phyloP scores from a whole-genome alignment of 2,797 vertebrate genomes.

The Girardinus metallicus region DNA sequence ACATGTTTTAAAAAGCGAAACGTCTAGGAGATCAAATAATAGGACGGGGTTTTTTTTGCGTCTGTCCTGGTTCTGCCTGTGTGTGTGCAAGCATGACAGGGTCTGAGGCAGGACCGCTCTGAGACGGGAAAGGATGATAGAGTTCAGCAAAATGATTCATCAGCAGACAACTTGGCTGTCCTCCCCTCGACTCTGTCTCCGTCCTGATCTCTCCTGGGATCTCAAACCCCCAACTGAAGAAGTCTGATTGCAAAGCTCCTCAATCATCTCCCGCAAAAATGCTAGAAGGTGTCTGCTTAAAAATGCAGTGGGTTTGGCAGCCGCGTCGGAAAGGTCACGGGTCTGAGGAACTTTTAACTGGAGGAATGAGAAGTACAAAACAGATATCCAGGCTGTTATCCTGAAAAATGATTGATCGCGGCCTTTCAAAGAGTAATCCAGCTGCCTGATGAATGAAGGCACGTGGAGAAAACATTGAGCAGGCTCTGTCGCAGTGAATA shows the following conservation, averaged over 20 bases:
- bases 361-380: conserved; percentile 28
- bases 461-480: conserved; percentile 44
- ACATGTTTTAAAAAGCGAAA: not conserved
- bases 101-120: conserved; percentile 58
- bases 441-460: conserved; percentile 39
- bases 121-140: conserved; percentile 56
- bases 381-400: conserved; percentile 20
- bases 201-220: conserved; percentile 53
- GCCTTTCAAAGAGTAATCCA: conserved; percentile 26
- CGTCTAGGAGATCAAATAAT: conserved; percentile 39
- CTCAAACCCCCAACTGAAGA: conserved; percentile 43
- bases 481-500: conserved; percentile 1
- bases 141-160: conserved; percentile 67
- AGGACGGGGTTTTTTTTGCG: conserved; percentile 11
- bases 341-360: conserved; percentile 24
- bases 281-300: conserved; percentile 40
- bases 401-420: conserved; percentile 15
- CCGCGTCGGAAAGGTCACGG: conserved; percentile 38
- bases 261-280: conserved; percentile 59
- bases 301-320: conserved; percentile 15
- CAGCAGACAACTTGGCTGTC: conserved; percentile 52
- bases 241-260: conserved; percentile 65
- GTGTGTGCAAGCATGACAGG: conserved; percentile 36
- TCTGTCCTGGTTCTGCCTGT: conserved; percentile 24
- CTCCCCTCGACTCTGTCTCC: conserved; percentile 26